Evolutionary conservation across 2,113 vertebrate genomes (phyloP).

Genomic region (Drymodes brunneopygia): DNA sequence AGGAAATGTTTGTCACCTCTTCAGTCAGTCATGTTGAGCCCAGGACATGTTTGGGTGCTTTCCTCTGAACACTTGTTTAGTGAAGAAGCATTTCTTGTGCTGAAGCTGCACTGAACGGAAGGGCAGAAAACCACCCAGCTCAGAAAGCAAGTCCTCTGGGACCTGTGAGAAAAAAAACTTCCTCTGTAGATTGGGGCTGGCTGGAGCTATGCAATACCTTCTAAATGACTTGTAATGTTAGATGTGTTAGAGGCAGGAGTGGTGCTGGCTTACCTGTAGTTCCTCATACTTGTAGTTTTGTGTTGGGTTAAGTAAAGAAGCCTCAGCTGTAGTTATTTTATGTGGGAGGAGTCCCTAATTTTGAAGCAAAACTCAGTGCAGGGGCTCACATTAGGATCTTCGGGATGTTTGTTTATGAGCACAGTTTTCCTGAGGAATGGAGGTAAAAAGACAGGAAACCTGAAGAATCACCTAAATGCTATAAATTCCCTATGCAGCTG

Average conservation of each 20-base stretch:
- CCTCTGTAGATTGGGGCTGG: not conserved
- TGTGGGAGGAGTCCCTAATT: not conserved
- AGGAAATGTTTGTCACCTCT: not conserved
- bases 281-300: not conserved
- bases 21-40: not conserved
- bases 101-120: not conserved
- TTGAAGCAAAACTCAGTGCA: not conserved
- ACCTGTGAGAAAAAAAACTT: not conserved
- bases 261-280: not conserved
- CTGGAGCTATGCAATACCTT: not conserved
- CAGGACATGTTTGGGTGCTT: accelerated
- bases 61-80: not conserved
- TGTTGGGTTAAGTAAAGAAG: not conserved
- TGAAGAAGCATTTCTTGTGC: not conserved
- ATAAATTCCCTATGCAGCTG: not conserved
- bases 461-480: not conserved
- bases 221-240: not conserved
- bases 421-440: not conserved
- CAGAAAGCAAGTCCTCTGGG: not conserved
- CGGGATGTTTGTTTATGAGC: accelerated
- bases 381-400: not conserved
- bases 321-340: not conserved
- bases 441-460: not conserved
- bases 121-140: not conserved
- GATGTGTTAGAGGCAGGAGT: not conserved